A percentile compares a stretch with the other conserved stretches of the same genome.
Conservation (phyloP, 2,888 invertebrate species). For the Cactoblastis cactorum region DNA sequence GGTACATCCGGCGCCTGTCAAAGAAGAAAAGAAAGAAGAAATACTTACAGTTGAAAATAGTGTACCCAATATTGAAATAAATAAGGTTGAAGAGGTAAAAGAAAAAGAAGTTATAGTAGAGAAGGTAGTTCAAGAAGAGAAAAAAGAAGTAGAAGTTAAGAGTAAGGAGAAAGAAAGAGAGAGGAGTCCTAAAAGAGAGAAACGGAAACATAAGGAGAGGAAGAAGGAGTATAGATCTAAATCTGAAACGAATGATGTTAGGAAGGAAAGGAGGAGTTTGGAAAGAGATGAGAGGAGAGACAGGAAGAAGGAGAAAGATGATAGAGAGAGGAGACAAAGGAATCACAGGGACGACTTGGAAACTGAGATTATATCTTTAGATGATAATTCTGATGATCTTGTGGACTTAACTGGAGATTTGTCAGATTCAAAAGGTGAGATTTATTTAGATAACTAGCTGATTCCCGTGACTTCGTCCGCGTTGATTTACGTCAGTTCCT, state of each 20-base stretch:
- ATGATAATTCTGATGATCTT: slow-evolving; percentile 73
- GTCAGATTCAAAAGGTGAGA: slow-evolving; percentile 69
- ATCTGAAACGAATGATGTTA: slow-evolving; percentile 42
- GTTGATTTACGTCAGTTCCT: too few relatives aligned
- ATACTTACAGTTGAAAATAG: slow-evolving; percentile 21
- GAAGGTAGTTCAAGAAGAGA: slow-evolving; percentile 13
- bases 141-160: slow-evolving; percentile 24
- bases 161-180: slow-evolving; percentile 26
- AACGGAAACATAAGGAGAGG: slow-evolving; percentile 46
- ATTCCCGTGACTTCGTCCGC: too few relatives aligned
- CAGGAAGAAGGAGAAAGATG: slow-evolving; percentile 37
- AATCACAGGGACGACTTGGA: slow-evolving; percentile 47
- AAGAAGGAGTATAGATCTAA: slow-evolving; percentile 50
- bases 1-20: slow-evolving; percentile 18
- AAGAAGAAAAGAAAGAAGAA: slow-evolving; percentile 28
- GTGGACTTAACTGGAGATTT: slow-evolving; percentile 80
- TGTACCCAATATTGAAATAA: slow-evolving; percentile 17
- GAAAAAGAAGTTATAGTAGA: neutral
- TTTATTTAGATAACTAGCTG: too few relatives aligned
- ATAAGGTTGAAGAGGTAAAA: neutral
- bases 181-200: slow-evolving; percentile 38
- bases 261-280: slow-evolving; percentile 24
- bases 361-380: slow-evolving; percentile 64
- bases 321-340: slow-evolving; percentile 37
- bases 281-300: slow-evolving; percentile 36